phyloP scores from a whole-genome alignment of 2,888 invertebrate species.

The Apamea crenata region DNA sequence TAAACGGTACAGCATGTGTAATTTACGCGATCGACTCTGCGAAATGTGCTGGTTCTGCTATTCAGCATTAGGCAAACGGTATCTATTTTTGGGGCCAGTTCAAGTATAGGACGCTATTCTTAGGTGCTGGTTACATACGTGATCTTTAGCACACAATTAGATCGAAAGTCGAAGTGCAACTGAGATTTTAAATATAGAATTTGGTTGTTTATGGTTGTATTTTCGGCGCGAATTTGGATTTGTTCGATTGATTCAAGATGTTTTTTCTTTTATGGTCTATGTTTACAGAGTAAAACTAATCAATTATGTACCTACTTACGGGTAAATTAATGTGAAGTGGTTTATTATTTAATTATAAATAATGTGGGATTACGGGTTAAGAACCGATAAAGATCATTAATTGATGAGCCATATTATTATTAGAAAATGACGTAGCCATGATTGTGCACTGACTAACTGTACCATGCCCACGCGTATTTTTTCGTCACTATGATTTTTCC shows the following conservation, averaged over 20 bases:
- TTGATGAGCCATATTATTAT: constrained; percentile 65
- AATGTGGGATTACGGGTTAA: constrained; percentile 69
- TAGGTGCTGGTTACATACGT: constrained; percentile 63
- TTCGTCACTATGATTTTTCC: constrained; percentile 71
- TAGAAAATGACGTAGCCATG: constrained; percentile 72
- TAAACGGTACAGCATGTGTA: constrained; percentile 70
- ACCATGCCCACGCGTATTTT: constrained; percentile 79
- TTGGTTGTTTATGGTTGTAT: constrained; percentile 21
- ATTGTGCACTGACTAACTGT: constrained; percentile 78
- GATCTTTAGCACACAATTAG: constrained; percentile 66
- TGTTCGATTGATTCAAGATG: constrained; percentile 9
- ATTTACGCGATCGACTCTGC: constrained; percentile 67
- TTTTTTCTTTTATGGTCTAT: neutral
- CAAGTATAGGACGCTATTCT: constrained; percentile 75
- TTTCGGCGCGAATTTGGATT: neutral
- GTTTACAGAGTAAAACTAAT: neutral
- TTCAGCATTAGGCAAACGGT: constrained; percentile 66
- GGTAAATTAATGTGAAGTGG: constrained; percentile 21
- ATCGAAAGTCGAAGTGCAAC: constrained; percentile 23
- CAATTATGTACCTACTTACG: neutral
- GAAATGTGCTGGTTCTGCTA: constrained; percentile 60
- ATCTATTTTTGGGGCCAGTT: constrained; percentile 72
- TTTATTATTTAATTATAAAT: constrained; percentile 15
- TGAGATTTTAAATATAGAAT: constrained; percentile 28
- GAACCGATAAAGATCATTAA: constrained; percentile 71